phyloP scores from a whole-genome alignment of 1,140 invertebrate genomes.

The Bombus pascuorum region DNA sequence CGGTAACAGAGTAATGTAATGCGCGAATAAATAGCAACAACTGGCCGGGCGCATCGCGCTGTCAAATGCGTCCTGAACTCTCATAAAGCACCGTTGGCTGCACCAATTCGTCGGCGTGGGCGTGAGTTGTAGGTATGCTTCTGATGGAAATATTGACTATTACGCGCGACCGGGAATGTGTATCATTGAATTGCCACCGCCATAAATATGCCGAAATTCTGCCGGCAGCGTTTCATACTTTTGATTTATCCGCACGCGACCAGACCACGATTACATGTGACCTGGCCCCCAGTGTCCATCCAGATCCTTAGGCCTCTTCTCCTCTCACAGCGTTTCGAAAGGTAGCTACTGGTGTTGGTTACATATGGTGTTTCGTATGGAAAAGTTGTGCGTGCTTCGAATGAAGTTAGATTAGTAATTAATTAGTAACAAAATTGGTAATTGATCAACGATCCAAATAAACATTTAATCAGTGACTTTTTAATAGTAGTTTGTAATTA shows the following conservation, averaged over 20 bases:
- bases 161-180: conserved; percentile 81
- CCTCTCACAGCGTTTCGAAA: conserved; percentile 42
- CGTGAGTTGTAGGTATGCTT: conserved; percentile 82
- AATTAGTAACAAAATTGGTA: neutral
- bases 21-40: conserved; percentile 83
- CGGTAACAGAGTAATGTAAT: conserved; percentile 82
- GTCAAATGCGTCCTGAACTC: conserved; percentile 81
- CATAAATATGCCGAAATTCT: conserved; percentile 82
- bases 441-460: neutral
- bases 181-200: conserved; percentile 81
- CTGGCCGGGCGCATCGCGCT: conserved; percentile 74
- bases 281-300: conserved; percentile 24
- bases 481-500: no score
- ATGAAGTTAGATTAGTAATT: neutral
- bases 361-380: no score
- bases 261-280: conserved; percentile 39
- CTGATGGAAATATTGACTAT: conserved; percentile 84
- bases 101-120: conserved; percentile 75
- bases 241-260: conserved; percentile 79
- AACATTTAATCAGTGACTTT: no score
- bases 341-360: neutral
- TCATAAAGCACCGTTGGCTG: conserved; percentile 79
- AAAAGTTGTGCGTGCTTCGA: neutral
- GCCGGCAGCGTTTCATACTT: conserved; percentile 79
- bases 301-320: conserved; percentile 53